phyloP scores from a whole-genome alignment of 1,140 invertebrate genomes.

The Drosophila bifasciata region DNA sequence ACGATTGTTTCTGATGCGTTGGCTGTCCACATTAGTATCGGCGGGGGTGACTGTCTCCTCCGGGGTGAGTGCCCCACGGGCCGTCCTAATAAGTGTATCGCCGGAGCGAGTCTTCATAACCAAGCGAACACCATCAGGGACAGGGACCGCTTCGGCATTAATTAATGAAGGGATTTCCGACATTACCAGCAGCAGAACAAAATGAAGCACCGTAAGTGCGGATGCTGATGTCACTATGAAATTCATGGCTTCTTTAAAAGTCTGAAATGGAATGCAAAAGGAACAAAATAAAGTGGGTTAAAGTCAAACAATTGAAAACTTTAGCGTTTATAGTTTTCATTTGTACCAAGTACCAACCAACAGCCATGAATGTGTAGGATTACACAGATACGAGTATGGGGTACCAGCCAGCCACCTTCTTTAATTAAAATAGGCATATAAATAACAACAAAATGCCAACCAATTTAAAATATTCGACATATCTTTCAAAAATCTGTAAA shows the following conservation, averaged over 20 bases:
- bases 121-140: conserved; percentile 45
- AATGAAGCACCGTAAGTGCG: conserved; percentile 30
- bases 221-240: conserved; percentile 32
- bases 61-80: conserved; percentile 44
- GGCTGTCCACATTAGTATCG: conserved; percentile 11
- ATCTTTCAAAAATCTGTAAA: too few species aligned
- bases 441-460: too few species aligned
- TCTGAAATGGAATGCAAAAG: not conserved
- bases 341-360: too few species aligned
- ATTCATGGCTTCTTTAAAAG: conserved; percentile 42
- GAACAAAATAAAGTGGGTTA: too few species aligned
- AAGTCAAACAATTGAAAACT: too few species aligned
- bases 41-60: conserved; percentile 5
- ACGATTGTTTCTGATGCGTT: conserved; percentile 54
- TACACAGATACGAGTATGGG: too few species aligned
- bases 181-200: conserved; percentile 41
- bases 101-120: conserved; percentile 56
- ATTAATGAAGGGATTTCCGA: conserved; percentile 46
- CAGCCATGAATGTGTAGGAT: too few species aligned
- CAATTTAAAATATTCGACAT: too few species aligned
- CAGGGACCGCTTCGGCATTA: conserved; percentile 42
- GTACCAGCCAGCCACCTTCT: too few species aligned
- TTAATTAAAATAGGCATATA: too few species aligned
- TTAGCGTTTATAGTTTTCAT: not conserved
- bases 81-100: conserved; percentile 42